Evolutionary conservation across 2,888 invertebrate genomes (phyloP).

Genomic region (Thymelicus lineola): DNA sequence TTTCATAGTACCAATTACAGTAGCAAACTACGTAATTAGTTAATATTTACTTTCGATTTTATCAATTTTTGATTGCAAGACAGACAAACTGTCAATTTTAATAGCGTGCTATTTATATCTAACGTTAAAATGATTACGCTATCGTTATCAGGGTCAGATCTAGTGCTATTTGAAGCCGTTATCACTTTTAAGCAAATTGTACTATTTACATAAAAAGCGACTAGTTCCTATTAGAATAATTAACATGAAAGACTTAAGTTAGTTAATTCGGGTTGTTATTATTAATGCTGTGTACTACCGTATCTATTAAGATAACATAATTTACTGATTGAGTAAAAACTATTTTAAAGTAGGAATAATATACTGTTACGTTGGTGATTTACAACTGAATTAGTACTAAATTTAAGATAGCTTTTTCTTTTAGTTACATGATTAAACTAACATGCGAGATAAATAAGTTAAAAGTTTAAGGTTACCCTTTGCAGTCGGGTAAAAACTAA

Average conservation of each 20-base stretch:
- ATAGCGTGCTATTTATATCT: conserved; percentile 30
- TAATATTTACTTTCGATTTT: conserved; percentile 24
- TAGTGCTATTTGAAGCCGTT: conserved; percentile 31
- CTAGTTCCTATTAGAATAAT: conserved; percentile 33
- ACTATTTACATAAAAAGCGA: conserved; percentile 37
- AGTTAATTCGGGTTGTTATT: conserved; percentile 8
- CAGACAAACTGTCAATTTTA: conserved; percentile 29
- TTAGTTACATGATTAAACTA: too few species aligned
- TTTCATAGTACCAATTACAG: conserved; percentile 7
- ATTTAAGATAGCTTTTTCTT: too few species aligned
- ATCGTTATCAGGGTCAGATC: conserved; percentile 32
- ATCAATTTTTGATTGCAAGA: conserved; percentile 33
- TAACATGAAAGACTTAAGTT: conserved; percentile 28
- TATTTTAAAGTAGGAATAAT: neutral
- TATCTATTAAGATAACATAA: too few species aligned
- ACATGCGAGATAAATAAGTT: too few species aligned
- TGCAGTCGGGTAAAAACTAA: too few species aligned
- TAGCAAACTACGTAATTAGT: neutral
- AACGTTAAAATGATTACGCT: conserved; percentile 28
- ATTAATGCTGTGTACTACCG: neutral
- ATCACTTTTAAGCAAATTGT: conserved; percentile 38
- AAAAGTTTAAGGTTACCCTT: too few species aligned
- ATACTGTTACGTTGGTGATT: too few species aligned
- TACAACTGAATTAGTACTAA: neutral
- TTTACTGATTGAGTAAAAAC: neutral